Percentiles rank a stretch among this genome's conserved stretches.
Conservation (phyloP, 2,888 invertebrate genomes). For the Prenolepis imparis region DNA sequence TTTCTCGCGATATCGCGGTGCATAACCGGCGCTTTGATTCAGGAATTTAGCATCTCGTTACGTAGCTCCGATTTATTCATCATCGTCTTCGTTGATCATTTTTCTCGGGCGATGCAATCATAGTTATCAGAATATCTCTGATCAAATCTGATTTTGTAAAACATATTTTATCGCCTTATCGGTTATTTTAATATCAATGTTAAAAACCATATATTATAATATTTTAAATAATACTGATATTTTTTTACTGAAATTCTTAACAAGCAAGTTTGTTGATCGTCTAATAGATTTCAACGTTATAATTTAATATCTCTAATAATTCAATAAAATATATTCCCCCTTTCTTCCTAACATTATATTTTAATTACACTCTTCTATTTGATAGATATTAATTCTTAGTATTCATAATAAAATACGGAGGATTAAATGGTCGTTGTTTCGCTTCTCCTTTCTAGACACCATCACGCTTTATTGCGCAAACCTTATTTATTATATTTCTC, state of each 20-base stretch:
- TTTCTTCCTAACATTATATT: background rate
- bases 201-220: background rate
- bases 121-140: background rate
- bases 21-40: constrained; percentile 17
- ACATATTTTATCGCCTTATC: background rate
- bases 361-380: background rate
- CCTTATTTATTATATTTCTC: background rate
- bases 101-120: background rate
- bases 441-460: background rate
- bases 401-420: background rate
- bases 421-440: background rate
- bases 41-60: constrained; percentile 38
- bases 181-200: background rate
- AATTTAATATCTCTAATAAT: constrained; percentile 4
- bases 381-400: background rate
- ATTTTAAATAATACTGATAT: constrained; percentile 2
- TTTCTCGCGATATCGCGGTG: background rate
- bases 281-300: background rate
- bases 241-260: background rate
- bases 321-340: background rate
- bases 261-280: background rate
- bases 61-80: constrained; percentile 9
- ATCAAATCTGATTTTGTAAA: background rate
- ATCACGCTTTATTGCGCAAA: constrained; percentile 1
- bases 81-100: background rate